Evolutionary conservation across 1,140 invertebrate genomes (phyloP).

Genomic region (Coboldia fuscipes): DNA sequence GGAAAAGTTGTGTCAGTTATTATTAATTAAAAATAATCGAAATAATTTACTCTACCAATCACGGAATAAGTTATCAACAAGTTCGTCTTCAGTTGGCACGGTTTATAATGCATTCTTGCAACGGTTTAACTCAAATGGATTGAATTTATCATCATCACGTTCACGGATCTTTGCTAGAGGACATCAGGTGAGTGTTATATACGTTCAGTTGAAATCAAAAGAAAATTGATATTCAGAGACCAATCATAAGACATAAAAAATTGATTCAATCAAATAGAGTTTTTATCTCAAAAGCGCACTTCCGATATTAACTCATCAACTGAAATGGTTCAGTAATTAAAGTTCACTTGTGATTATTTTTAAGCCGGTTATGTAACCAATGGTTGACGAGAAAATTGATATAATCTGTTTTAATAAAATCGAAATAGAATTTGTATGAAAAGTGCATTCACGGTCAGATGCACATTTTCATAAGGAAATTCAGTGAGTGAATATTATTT

Average conservation of each 20-base stretch:
- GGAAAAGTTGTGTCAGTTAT: constrained; percentile 55
- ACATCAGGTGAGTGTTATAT: constrained; percentile 12
- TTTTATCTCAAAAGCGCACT: no score
- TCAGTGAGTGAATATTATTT: no score
- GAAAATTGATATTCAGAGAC: background rate
- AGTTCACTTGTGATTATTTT: no score
- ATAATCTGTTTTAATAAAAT: no score
- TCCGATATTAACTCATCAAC: no score
- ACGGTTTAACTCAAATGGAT: constrained; percentile 32
- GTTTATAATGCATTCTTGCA: background rate
- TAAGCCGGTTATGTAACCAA: no score
- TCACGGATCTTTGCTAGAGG: constrained; percentile 10
- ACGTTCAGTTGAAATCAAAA: background rate
- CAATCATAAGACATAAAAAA: background rate
- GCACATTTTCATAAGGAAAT: no score
- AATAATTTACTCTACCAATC: background rate
- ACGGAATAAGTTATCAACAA: background rate
- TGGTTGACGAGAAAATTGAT: no score
- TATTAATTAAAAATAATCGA: constrained; percentile 9
- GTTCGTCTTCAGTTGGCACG: background rate
- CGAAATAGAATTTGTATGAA: no score
- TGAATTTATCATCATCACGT: constrained; percentile 26
- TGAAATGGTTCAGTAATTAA: no score
- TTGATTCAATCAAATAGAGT: no score
- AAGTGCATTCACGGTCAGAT: no score